These are phyloP conservation scores for Actenoides hombroni DNA, from an alignment of 2,113 vertebrate genomes.

Conservation along the genomic window DNA sequence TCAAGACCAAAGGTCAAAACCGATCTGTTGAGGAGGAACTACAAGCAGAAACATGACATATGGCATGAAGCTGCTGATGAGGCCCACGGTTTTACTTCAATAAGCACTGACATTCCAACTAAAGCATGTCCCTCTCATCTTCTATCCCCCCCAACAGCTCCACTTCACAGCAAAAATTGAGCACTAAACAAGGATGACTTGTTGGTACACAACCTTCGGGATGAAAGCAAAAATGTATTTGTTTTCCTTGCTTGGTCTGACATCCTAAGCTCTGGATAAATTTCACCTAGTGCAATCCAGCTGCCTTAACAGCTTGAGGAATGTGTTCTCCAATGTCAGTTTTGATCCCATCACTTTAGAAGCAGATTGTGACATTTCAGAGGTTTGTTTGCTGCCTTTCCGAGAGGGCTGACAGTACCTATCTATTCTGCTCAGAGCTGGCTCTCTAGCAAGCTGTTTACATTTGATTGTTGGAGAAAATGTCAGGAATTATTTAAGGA, in stretches of 20 bases:
- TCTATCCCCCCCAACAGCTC: neutral
- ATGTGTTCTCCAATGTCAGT: constrained; percentile 52
- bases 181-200: constrained; percentile 37
- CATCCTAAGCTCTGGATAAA: constrained; percentile 62
- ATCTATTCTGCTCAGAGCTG: constrained; percentile 43
- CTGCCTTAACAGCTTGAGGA: constrained; percentile 63
- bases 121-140: constrained; percentile 40
- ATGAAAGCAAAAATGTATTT: constrained; percentile 63
- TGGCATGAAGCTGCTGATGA: neutral
- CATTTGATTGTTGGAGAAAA: constrained; percentile 33
- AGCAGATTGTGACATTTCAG: constrained; percentile 71
- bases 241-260: constrained; percentile 60
- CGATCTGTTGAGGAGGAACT: neutral
- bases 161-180: constrained; percentile 45
- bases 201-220: constrained; percentile 47
- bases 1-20: constrained; percentile 14
- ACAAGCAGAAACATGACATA: constrained; percentile 27
- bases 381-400: constrained; percentile 51
- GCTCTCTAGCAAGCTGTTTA: constrained; percentile 43
- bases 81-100: neutral
- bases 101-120: constrained; percentile 48
- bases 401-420: constrained; percentile 49
- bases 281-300: constrained; percentile 66
- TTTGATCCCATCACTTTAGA: constrained; percentile 65
- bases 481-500: constrained; percentile 56